Base-by-base conservation (phyloP, 2,797 vertebrate species). In the Philypnodon macrostomus region DNA sequence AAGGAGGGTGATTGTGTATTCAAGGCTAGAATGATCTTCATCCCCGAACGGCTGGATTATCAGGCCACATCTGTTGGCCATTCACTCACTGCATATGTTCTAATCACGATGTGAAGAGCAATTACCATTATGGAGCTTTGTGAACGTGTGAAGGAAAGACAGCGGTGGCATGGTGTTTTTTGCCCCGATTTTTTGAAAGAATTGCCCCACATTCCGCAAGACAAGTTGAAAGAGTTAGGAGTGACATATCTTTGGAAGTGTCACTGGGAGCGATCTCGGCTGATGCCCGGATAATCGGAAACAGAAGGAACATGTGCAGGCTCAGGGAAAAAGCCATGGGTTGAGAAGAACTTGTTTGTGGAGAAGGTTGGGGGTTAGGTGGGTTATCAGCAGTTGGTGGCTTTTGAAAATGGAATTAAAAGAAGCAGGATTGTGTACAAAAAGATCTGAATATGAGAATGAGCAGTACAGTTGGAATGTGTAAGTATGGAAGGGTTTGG, bases 231-330 rank as follows among this genome's bases (percentile, higher is more conserved):
- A 85, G 73, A 68, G 60, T 53, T 31, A 33, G 59, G 72, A 79
- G 72, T 81, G 88, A 84, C 86, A 84, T 77, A 74, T 84, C 69
- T 83, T 85, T 84, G 83, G 83, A 87, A 85, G 70, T 76, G 76
- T 77, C 73, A 55, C 64, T 59, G 37, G 9, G 58, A 72, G 52
- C 83, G 82, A 77, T 68, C 41, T 81, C 67, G 70, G 59, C 39
- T 31, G 64, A 75, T 79, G 73, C 70, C 72, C 47, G 46, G 65
- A 76, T 90, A 87, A 90, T 88, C 63, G 49, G 69, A 88, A 87
- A 73, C 84, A 89, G 83, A 82, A 51, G 71, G 47, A 50, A 47
- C 30, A 11, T 29, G 46, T 63, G 63, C 21, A 57, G 45, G 63
- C 37, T 49, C 32, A 65, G 58, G 31, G 39, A 33, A 55, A n/a